Conservation (phyloP, 2,797 vertebrate genomes). For the Danio albolineatus region DNA sequence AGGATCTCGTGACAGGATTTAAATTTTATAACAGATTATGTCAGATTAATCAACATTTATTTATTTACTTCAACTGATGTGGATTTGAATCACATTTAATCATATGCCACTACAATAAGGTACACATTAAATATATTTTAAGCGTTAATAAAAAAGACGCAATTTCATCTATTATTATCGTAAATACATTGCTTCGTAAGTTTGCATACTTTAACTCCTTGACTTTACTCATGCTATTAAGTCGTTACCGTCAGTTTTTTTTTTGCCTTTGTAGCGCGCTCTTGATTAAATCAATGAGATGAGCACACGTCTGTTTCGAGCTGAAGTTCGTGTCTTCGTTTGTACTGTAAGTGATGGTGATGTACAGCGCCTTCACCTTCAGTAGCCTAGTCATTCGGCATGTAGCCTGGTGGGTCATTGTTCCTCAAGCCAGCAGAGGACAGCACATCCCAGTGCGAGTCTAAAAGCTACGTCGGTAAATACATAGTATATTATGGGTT, state of each 20-base stretch:
- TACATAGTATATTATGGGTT: not conserved
- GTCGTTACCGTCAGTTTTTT: not conserved
- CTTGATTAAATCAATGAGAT: not conserved
- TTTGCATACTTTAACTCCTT: not conserved
- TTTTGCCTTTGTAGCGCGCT: not conserved
- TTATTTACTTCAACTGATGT: not conserved
- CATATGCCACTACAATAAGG: not conserved
- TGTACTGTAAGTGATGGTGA: not conserved
- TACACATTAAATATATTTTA: too few relatives aligned
- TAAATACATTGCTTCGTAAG: too few relatives aligned
- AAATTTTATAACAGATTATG: not conserved
- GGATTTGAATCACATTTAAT: not conserved
- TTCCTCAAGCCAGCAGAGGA: slow-evolving; percentile 14
- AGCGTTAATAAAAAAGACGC: too few relatives aligned
- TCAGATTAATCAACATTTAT: not conserved
- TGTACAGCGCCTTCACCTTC: not conserved
- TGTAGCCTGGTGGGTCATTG: not conserved
- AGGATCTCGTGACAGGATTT: not conserved
- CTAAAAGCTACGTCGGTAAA: not conserved
- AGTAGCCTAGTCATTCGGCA: not conserved
- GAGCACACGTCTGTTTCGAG: not conserved
- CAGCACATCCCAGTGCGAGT: slow-evolving; percentile 4
- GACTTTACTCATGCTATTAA: too few relatives aligned
- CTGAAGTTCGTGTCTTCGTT: not conserved
- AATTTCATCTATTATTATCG: too few relatives aligned